Conservation (phyloP, 37 sponge, comb jelly and placozoan species). For the Ephydatia muelleri region DNA sequence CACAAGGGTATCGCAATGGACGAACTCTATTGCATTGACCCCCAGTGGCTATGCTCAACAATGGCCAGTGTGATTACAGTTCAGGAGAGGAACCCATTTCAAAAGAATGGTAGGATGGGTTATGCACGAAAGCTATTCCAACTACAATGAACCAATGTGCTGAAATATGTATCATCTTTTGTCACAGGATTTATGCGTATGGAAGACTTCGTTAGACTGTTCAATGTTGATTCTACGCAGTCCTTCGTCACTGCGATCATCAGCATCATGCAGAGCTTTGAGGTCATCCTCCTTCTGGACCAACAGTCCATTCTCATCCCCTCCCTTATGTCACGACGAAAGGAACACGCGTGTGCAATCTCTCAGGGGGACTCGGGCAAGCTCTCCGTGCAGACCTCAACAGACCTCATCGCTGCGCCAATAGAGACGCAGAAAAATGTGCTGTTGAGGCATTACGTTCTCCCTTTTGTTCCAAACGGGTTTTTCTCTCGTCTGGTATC, state of each 20-base stretch:
- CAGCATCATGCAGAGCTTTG: constrained; percentile 81
- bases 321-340: constrained; percentile 66
- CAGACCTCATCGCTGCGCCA: neutral
- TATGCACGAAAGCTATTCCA: neutral
- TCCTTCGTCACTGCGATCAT: constrained; percentile 26
- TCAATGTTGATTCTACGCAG: neutral
- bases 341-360: constrained; percentile 22
- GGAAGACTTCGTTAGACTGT: constrained; percentile 29
- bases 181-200: constrained; percentile 62
- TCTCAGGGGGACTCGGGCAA: constrained; percentile 4
- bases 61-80: constrained; percentile 71
- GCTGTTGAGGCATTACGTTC: constrained; percentile 45
- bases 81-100: constrained; percentile 52
- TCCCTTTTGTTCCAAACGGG: constrained; percentile 80
- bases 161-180: neutral
- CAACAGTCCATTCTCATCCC: constrained; percentile 71
- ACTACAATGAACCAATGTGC: neutral
- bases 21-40: constrained; percentile 82
- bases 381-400: neutral
- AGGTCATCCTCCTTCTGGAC: constrained; percentile 73
- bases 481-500: constrained; percentile 78
- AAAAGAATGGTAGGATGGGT: constrained; percentile 55
- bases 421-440: constrained; percentile 8
- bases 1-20: constrained; percentile 49
- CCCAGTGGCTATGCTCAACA: constrained; percentile 83